phyloP scores from a whole-genome alignment of 2,113 vertebrate genomes.

The Nansenia antarctica region DNA sequence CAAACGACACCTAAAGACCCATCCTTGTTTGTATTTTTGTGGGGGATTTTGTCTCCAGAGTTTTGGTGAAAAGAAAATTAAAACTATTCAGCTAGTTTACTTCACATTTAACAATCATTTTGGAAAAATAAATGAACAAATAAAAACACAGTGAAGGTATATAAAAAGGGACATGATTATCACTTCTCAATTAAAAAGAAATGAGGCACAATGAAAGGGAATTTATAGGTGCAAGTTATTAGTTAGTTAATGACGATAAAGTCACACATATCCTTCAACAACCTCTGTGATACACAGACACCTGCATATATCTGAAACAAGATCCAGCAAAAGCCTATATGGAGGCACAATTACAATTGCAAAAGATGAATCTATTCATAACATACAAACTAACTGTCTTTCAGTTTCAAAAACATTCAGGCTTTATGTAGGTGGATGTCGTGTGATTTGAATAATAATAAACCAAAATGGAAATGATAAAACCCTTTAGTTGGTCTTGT shows the following conservation, averaged over 20 bases:
- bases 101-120: background rate
- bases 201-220: background rate
- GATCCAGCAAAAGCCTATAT: background rate
- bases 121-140: background rate
- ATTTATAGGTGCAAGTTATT: background rate
- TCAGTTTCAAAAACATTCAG: background rate
- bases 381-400: background rate
- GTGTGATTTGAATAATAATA: conserved; percentile 16
- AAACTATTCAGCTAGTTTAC: background rate
- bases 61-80: background rate
- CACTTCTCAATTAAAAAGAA: background rate
- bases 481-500: background rate
- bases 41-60: background rate
- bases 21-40: conserved; percentile 18
- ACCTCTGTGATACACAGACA: background rate
- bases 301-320: background rate
- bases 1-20: conserved; percentile 35
- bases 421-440: background rate
- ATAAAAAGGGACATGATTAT: background rate
- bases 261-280: background rate
- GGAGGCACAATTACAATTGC: background rate
- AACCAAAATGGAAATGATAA: background rate
- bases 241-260: too few relatives aligned
- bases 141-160: background rate
- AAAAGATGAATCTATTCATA: background rate